A percentile compares a stretch with the other conserved stretches of the same genome.
Evolutionary conservation across 2,113 vertebrate genomes (phyloP).

Genomic region (Uria aalge): DNA sequence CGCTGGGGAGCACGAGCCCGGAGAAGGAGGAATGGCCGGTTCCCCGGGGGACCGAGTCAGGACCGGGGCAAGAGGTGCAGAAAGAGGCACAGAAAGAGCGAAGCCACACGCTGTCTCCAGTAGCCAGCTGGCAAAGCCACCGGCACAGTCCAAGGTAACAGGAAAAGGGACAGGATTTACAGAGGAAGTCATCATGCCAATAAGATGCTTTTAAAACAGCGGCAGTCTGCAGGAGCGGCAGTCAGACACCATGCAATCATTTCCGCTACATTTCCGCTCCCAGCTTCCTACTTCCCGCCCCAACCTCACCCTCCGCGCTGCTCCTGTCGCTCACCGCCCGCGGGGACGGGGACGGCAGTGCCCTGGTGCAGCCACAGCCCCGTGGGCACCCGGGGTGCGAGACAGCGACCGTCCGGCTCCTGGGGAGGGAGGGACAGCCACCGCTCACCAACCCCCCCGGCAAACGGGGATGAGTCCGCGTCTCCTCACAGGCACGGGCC

Average conservation of each 20-base stretch:
- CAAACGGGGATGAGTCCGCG: rapidly evolving
- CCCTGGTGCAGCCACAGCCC: background rate
- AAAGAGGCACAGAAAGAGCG: background rate
- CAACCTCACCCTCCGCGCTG: background rate
- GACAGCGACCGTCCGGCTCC: background rate
- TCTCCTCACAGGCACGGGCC: rapidly evolving
- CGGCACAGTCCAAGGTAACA: background rate
- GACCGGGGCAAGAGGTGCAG: background rate
- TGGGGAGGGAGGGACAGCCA: rapidly evolving
- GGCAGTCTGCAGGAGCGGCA: background rate
- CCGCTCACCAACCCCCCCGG: rapidly evolving
- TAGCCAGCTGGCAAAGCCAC: rapidly evolving
- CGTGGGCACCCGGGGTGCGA: background rate
- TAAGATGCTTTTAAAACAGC: background rate
- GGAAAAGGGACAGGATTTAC: background rate
- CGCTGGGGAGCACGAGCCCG: background rate
- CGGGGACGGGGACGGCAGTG: background rate
- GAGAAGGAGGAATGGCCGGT: background rate
- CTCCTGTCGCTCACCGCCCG: background rate
- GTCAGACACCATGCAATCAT: background rate
- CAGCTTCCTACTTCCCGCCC: background rate
- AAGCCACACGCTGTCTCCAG: background rate
- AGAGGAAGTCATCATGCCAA: background rate
- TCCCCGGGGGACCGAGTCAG: background rate
- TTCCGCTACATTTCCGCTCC: background rate